phyloP scores from a whole-genome alignment of 1,140 invertebrate genomes.

The Habropoda laboriosa region DNA sequence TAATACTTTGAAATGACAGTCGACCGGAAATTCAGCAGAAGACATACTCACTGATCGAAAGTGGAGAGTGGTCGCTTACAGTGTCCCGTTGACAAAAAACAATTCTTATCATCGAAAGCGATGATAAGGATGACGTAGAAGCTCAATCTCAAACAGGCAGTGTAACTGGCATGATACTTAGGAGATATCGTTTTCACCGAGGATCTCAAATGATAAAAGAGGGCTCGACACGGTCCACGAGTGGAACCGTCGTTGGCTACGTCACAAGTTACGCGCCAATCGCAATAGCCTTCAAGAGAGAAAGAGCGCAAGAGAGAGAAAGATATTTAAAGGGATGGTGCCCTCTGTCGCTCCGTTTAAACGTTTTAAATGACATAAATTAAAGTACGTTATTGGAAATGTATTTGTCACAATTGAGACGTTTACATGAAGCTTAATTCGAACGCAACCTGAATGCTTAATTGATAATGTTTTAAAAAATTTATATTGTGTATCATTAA shows the following conservation, averaged over 20 bases:
- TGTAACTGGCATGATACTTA: constrained; percentile 18
- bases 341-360: not conserved
- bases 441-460: not conserved
- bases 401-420: not conserved
- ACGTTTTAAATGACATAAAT: not conserved
- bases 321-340: not conserved
- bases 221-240: constrained; percentile 18
- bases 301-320: not conserved
- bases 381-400: not conserved
- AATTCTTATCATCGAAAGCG: constrained; percentile 37
- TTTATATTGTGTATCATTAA: not conserved
- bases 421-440: not conserved
- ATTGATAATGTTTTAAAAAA: not conserved
- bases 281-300: not conserved
- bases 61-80: constrained; percentile 7
- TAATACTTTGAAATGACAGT: constrained; percentile 32
- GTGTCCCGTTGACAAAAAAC: not conserved
- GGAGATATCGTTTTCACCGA: constrained; percentile 25
- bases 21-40: constrained; percentile 49
- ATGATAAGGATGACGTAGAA: not conserved
- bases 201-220: constrained; percentile 27
- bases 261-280: constrained; percentile 32
- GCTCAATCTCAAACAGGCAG: not conserved
- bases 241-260: constrained; percentile 29
- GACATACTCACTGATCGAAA: constrained; percentile 48